Base-by-base conservation (phyloP, 2,888 invertebrate species). In the Dryobotodes eremita region DNA sequence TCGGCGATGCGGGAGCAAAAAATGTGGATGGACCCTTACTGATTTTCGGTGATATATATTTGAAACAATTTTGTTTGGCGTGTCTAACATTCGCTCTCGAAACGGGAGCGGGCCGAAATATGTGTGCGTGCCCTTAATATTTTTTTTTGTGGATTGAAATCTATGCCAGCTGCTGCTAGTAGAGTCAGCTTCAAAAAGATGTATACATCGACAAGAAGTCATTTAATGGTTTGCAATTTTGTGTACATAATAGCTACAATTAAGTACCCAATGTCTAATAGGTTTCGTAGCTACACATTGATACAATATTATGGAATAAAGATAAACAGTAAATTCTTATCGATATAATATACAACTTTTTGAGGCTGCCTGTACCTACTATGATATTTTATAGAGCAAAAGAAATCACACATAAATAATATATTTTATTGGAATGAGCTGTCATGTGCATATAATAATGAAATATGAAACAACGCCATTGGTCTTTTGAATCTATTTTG, bases 1-100 rank as follows among this genome's bases (percentile, higher is more conserved):
- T 91, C 89, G 89, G 85, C 61, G 75, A 86, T 83, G 84, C 69
- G 75, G 76, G 82, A 79, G 53, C 65, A 80, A 82, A 84, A 88
- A 87, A 88, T 86, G 81, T 82, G 69, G 71, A 78, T 57, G 36
- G 48, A 82, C 77, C 81, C 74, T 84, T 75, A 79, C 75, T 85
- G 89, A 80, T 86, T 86, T 79, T 76, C 65, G 20, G 83, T 88
- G 83, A 89, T 77, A 55, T 74, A 89, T 89, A 17, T 86, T 62
- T 69, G 78, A 74, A 81, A 87, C 81, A 75, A 84, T 87, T 75
- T 62, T 59, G 50, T 71, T 71, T 85, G 85, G 50, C 86, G 71
- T 66, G 13, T 71, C 71, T 64, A 50, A 53, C 48, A 6, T 59
- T 69, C 53, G 23, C 62, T 59, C 62, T 50, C 17, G 31, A 26